Conservation (phyloP, 2,797 vertebrate genomes). For the Phalloptychus januarius region DNA sequence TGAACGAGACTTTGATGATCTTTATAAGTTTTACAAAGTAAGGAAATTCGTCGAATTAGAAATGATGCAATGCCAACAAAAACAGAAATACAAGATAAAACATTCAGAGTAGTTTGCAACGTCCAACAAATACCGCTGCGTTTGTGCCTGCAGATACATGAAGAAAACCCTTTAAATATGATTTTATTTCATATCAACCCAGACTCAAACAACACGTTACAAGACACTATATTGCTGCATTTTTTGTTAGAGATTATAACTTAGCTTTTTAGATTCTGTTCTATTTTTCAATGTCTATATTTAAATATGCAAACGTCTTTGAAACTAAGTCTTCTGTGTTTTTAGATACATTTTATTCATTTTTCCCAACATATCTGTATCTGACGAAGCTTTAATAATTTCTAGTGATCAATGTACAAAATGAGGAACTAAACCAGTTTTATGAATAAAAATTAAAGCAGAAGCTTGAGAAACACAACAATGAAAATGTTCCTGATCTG, state of each 20-base stretch:
- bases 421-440: neutral
- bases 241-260: neutral
- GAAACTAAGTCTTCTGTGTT: neutral
- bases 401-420: neutral
- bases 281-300: neutral
- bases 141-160: neutral
- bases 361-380: neutral
- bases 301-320: neutral
- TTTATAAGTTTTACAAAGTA: neutral
- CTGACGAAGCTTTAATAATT: neutral
- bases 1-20: neutral
- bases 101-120: neutral
- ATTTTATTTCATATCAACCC: neutral
- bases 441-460: neutral
- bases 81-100: neutral
- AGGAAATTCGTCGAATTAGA: neutral
- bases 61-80: neutral
- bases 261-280: neutral
- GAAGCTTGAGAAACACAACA: constrained; percentile 10
- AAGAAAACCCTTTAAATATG: neutral
- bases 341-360: neutral
- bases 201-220: neutral
- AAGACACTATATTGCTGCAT: neutral
- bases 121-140: neutral
- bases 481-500: constrained; percentile 29